Evolutionary conservation across 2,888 invertebrate genomes (phyloP).

Genomic region (Erebia palarica): DNA sequence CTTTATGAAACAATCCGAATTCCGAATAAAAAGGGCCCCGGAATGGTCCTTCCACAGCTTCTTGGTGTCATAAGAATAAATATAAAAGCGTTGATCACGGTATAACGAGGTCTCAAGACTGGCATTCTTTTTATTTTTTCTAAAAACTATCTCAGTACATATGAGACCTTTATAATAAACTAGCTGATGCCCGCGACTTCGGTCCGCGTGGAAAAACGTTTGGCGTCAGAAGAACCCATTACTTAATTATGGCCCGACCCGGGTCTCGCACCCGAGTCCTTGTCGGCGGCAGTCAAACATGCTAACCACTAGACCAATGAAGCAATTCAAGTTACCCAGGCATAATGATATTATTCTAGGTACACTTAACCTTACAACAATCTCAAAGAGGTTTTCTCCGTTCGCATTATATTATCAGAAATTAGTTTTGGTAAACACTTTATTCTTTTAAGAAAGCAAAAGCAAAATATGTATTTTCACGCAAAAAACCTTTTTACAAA

Average conservation of each 20-base stretch:
- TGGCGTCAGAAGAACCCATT: too few relatives aligned
- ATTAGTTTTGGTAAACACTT: neutral
- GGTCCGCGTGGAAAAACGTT: too few relatives aligned
- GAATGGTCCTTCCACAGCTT: slow-evolving; percentile 27
- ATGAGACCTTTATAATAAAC: too few relatives aligned
- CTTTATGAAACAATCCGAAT: slow-evolving; percentile 34
- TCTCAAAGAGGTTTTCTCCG: neutral
- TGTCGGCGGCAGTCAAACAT: too few relatives aligned
- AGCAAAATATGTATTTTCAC: neutral
- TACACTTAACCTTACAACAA: too few relatives aligned
- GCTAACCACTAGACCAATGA: too few relatives aligned
- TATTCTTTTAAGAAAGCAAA: neutral
- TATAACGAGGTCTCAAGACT: neutral
- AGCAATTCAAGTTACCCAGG: too few relatives aligned
- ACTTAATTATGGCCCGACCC: too few relatives aligned
- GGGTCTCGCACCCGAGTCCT: too few relatives aligned
- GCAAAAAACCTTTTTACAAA: slow-evolving; percentile 16
- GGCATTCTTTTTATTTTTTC: neutral
- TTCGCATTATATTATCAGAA: neutral
- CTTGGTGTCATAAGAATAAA: slow-evolving; percentile 25
- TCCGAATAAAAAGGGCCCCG: slow-evolving; percentile 35
- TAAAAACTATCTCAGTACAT: too few relatives aligned
- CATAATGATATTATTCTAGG: too few relatives aligned
- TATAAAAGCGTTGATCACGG: slow-evolving; percentile 18
- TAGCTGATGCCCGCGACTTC: too few relatives aligned